Conservation (phyloP, 2,797 vertebrate species). For the Chlorospingus semifuscus region DNA sequence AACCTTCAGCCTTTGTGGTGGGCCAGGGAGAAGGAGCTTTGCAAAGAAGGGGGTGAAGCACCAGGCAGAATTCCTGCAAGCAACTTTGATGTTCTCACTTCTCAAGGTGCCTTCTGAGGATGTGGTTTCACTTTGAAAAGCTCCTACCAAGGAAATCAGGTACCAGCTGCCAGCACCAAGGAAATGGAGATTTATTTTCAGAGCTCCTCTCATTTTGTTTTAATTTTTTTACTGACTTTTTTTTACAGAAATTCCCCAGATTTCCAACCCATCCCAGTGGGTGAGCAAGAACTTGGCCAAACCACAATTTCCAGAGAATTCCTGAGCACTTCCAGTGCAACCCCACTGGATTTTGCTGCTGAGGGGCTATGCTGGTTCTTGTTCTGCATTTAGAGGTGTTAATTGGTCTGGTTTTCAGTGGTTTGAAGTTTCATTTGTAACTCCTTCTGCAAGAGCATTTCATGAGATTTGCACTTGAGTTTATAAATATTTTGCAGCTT, state of each 20-base stretch:
- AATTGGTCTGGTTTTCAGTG: not conserved
- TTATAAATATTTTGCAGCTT: conserved; percentile 30
- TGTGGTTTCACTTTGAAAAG: not conserved
- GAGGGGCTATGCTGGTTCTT: not conserved
- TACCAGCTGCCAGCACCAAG: not conserved
- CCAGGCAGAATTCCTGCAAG: not conserved
- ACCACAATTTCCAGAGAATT: conserved; percentile 71
- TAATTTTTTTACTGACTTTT: not conserved
- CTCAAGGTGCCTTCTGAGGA: not conserved
- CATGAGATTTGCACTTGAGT: not conserved
- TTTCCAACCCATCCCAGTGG: conserved; percentile 69
- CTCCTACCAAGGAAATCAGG: not conserved
- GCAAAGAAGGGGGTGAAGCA: not conserved
- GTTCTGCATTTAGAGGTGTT: not conserved
- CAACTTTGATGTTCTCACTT: not conserved
- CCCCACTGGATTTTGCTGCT: not conserved
- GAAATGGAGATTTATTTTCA: not conserved
- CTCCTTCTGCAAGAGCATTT: not conserved
- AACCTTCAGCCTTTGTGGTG: not conserved
- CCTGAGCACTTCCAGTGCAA: conserved; percentile 67
- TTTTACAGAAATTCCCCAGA: conserved; percentile 76
- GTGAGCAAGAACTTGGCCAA: conserved; percentile 18
- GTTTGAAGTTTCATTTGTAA: not conserved
- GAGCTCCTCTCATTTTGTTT: not conserved
- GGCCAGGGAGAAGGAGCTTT: not conserved